Evolutionary conservation across 2,888 invertebrate species (phyloP).

Genomic region (Muscina levida): DNA sequence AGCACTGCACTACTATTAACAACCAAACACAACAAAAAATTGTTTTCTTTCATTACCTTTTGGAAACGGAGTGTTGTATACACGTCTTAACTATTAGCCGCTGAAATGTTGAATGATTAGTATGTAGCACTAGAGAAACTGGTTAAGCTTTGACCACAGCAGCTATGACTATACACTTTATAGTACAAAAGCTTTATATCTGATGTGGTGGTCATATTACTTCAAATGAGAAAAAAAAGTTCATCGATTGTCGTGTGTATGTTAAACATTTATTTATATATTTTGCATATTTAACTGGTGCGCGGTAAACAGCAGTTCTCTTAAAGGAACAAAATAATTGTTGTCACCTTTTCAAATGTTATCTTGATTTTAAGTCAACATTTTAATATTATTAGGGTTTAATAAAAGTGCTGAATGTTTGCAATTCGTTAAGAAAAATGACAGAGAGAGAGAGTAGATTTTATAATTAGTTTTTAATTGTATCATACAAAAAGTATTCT

Average conservation of each 20-base stretch:
- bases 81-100: constrained; percentile 35
- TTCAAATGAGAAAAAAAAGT: too few relatives aligned
- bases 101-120: constrained; percentile 33
- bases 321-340: neutral
- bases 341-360: neutral
- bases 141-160: constrained; percentile 43
- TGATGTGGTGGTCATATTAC: too few relatives aligned
- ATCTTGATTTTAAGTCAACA: constrained; percentile 7
- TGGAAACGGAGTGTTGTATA: neutral
- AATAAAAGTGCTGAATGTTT: neutral
- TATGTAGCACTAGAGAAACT: constrained; percentile 36
- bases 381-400: neutral
- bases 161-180: constrained; percentile 25
- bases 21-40: neutral
- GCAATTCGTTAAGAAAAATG: neutral
- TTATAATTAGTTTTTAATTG: neutral
- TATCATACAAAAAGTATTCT: neutral
- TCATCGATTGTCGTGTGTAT: too few relatives aligned
- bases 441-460: neutral
- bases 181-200: constrained; percentile 49
- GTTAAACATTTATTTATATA: too few relatives aligned
- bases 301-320: too few relatives aligned
- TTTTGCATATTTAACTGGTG: too few relatives aligned
- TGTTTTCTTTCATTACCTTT: constrained; percentile 36
- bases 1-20: neutral